Evolutionary conservation across 2,888 invertebrate species (phyloP).

Genomic region (Odiellus spinosus): DNA sequence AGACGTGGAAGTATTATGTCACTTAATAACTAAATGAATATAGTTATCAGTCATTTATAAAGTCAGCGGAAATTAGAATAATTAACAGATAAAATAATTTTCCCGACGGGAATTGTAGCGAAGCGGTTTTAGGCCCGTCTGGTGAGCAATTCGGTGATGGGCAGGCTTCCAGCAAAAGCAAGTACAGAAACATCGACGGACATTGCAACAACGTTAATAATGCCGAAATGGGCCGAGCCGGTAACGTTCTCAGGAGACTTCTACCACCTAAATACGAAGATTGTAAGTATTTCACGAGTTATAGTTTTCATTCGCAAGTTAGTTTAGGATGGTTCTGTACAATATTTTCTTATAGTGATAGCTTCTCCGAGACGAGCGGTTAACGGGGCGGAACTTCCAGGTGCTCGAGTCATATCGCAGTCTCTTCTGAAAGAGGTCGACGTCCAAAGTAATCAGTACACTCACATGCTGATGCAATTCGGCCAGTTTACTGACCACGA

Average conservation of each 20-base stretch:
- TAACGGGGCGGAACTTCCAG: neutral
- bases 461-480: constrained; percentile 86
- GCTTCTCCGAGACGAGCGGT: neutral
- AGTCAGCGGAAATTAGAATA: no score
- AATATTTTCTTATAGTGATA: neutral
- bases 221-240: constrained; percentile 62
- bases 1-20: no score
- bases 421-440: constrained; percentile 40
- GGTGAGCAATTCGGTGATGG: no score
- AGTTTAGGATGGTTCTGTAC: no score
- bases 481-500: constrained; percentile 89
- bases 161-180: neutral
- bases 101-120: no score
- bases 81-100: no score
- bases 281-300: neutral
- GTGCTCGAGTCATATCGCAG: neutral
- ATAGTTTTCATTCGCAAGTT: no score
- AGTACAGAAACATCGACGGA: constrained; percentile 68
- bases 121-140: no score
- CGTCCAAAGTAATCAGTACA: constrained; percentile 44
- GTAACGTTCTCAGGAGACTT: constrained; percentile 65
- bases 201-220: constrained; percentile 69
- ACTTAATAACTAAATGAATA: no score
- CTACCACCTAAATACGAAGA: constrained; percentile 53
- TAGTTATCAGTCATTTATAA: no score